Evolutionary conservation across 2,113 vertebrate species (phyloP).

Genomic region (Psammodynastes pulverulentus): DNA sequence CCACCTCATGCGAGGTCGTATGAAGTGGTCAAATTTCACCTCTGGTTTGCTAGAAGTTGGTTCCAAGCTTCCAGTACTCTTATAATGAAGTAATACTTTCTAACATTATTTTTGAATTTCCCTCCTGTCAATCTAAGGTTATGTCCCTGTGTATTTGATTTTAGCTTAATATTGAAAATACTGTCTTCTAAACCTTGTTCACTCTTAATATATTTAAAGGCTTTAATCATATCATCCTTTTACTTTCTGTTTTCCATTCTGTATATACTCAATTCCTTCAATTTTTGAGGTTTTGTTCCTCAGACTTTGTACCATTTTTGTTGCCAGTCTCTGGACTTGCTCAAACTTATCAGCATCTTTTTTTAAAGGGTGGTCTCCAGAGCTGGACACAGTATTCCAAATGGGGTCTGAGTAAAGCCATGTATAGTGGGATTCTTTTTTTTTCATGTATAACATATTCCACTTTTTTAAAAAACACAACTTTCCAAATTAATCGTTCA

Average conservation of each 20-base stretch:
- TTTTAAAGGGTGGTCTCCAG: neutral
- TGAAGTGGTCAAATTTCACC: too few species aligned
- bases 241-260: too few species aligned
- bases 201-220: too few species aligned
- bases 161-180: neutral
- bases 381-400: neutral
- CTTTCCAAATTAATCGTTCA: slow-evolving; percentile 7
- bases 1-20: too few species aligned
- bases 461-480: neutral
- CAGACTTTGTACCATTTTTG: neutral
- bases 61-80: too few species aligned
- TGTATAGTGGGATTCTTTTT: too few species aligned
- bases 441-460: neutral
- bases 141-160: neutral
- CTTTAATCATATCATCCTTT: too few species aligned
- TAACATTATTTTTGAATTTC: too few species aligned
- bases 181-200: neutral
- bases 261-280: too few species aligned
- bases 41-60: too few species aligned
- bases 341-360: neutral
- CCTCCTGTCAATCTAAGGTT: too few species aligned
- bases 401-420: neutral
- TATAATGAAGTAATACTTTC: too few species aligned
- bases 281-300: neutral
- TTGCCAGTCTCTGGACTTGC: neutral